These are phyloP conservation scores for Genyomyrus donnyi DNA, from an alignment of 2,113 vertebrate genomes.

Conservation along the genomic window DNA sequence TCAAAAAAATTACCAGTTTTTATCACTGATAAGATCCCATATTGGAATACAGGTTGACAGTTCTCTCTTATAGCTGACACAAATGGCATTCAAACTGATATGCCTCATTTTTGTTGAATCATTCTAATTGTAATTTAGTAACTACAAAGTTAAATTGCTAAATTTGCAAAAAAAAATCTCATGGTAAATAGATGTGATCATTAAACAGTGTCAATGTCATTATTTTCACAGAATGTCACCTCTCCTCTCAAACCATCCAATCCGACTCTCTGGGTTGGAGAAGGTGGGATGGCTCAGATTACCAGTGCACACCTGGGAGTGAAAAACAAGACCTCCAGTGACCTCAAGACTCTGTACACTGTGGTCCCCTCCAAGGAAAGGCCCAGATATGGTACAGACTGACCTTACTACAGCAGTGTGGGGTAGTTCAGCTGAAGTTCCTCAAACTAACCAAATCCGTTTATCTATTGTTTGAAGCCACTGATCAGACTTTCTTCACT, in stretches of 20 bases:
- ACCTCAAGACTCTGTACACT: constrained; percentile 72
- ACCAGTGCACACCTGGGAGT: constrained; percentile 71
- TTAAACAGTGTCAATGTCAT: background rate
- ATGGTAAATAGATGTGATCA: background rate
- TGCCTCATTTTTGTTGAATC: background rate
- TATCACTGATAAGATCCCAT: background rate
- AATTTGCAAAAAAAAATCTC: background rate
- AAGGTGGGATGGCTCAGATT: constrained; percentile 84
- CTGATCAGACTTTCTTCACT: background rate
- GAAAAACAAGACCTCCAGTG: constrained; percentile 51
- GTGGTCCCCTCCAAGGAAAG: constrained; percentile 52
- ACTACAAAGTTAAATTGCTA: background rate
- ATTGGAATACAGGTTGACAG: background rate
- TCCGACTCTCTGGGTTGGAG: constrained; percentile 82
- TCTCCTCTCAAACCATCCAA: constrained; percentile 56
- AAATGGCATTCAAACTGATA: background rate
- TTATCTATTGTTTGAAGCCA: background rate
- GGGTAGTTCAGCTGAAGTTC: background rate
- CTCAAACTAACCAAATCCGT: background rate
- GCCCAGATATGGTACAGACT: constrained; percentile 71
- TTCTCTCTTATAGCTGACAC: background rate
- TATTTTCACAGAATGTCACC: constrained; percentile 48
- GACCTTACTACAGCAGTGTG: background rate
- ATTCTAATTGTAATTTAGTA: background rate
- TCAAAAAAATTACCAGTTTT: background rate